These are phyloP conservation scores for Dissostichus mawsoni DNA, from an alignment of 2,113 vertebrate genomes.

Conservation along the genomic window DNA sequence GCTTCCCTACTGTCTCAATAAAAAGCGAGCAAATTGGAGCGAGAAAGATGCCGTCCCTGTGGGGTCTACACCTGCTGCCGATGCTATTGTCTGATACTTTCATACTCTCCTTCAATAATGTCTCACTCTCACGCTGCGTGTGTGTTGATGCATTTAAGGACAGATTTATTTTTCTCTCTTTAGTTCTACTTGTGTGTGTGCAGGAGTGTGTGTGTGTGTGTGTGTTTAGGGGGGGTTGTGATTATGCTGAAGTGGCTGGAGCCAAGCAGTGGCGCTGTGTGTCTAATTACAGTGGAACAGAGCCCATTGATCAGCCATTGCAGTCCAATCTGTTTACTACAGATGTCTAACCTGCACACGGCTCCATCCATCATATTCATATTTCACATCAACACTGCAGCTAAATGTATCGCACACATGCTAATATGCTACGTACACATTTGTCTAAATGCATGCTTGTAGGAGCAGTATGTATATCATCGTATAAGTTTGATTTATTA, in stretches of 20 bases:
- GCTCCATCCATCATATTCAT: conserved; percentile 86
- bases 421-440: conserved; percentile 40
- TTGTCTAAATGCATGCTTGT: conserved; percentile 40
- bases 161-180: conserved; percentile 27
- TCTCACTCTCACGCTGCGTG: conserved; percentile 64
- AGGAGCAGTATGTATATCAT: conserved; percentile 18
- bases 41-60: conserved; percentile 65
- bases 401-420: conserved; percentile 24
- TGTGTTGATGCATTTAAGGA: conserved; percentile 79
- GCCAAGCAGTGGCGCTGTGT: conserved; percentile 83
- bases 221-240: conserved; percentile 43
- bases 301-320: conserved; percentile 88
- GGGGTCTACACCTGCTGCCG: conserved; percentile 72
- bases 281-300: conserved; percentile 92
- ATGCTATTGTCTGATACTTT: conserved; percentile 67
- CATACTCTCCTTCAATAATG: conserved; percentile 63
- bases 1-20: conserved; percentile 73
- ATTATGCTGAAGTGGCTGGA: conserved; percentile 88
- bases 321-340: conserved; percentile 89
- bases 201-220: conserved; percentile 25
- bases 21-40: conserved; percentile 64
- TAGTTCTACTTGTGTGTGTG: conserved; percentile 18
- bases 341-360: conserved; percentile 81
- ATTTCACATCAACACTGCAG: conserved; percentile 74
- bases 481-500: conserved; percentile 52